phyloP scores from a whole-genome alignment of 2,888 invertebrate species.

The Tetranychus truncatus region DNA sequence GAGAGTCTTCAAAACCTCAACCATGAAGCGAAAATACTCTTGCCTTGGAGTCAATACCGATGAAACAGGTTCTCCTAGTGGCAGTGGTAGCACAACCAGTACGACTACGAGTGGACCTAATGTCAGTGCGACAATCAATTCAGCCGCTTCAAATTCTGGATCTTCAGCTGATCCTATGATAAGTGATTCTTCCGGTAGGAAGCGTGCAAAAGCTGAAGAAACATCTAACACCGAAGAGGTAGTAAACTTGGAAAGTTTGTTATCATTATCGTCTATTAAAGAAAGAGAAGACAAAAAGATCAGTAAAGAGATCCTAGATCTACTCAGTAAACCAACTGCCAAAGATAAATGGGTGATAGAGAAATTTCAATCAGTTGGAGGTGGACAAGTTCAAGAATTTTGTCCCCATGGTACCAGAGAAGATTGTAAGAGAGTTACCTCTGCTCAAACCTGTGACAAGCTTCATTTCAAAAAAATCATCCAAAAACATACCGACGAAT shows the following conservation, averaged over 20 bases:
- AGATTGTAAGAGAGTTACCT: constrained; percentile 47
- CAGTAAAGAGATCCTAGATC: constrained; percentile 81
- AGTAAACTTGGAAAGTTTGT: constrained; percentile 44
- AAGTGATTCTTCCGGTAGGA: background rate
- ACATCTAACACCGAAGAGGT: background rate
- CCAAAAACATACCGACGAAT: constrained; percentile 80
- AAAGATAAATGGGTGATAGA: constrained; percentile 88
- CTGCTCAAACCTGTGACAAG: constrained; percentile 53
- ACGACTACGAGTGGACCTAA: background rate
- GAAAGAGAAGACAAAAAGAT: constrained; percentile 88
- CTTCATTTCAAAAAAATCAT: constrained; percentile 93
- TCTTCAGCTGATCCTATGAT: background rate
- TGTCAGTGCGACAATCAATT: background rate
- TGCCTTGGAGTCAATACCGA: background rate
- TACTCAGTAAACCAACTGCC: constrained; percentile 83
- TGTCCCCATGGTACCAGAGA: constrained; percentile 84
- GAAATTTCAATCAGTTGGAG: constrained; percentile 85
- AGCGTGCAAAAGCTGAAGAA: background rate
- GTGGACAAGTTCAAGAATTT: constrained; percentile 54
- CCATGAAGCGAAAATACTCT: constrained; percentile 8
- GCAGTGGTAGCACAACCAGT: constrained; percentile 39
- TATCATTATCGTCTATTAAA: constrained; percentile 79
- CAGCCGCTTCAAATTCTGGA: background rate
- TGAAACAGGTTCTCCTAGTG: constrained; percentile 77
- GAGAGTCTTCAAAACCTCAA: constrained; percentile 5